Evolutionary conservation across 2,797 vertebrate species (phyloP).

Genomic region (Sylvilagus floridanus): DNA sequence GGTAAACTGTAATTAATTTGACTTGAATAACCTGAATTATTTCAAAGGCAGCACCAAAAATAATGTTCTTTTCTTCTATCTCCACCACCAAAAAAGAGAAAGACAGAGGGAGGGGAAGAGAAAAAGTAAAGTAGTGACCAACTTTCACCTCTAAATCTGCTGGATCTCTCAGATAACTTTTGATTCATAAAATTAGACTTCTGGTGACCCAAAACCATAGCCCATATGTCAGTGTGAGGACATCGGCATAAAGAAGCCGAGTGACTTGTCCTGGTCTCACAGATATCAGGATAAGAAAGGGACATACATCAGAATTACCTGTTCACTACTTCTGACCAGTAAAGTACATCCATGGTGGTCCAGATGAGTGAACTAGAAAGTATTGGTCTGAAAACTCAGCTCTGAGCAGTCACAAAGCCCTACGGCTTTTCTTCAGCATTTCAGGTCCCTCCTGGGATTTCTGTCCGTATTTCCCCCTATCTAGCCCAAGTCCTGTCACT

Average conservation of each 20-base stretch:
- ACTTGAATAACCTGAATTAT: not conserved
- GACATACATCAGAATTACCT: not conserved
- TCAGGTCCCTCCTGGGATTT: not conserved
- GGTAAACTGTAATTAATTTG: not conserved
- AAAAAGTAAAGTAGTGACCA: not conserved
- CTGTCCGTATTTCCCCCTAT: not conserved
- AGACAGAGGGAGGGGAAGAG: too few relatives aligned
- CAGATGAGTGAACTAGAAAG: not conserved
- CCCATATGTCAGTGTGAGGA: not conserved
- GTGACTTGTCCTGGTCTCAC: not conserved
- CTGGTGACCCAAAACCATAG: not conserved
- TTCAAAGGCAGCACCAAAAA: conserved; percentile 16
- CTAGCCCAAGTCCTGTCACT: not conserved
- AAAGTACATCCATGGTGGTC: not conserved
- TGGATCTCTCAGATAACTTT: not conserved
- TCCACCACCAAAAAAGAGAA: too few relatives aligned
- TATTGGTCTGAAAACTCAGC: not conserved
- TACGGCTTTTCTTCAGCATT: not conserved
- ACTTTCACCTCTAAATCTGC: not conserved
- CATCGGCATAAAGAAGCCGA: not conserved
- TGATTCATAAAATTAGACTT: conserved; percentile 31
- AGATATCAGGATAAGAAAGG: not conserved
- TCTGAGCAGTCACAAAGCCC: not conserved
- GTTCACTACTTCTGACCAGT: not conserved
- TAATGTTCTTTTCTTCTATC: not conserved